Base-by-base conservation (phyloP, 2,888 invertebrate species). In the Zygaena filipendulae region DNA sequence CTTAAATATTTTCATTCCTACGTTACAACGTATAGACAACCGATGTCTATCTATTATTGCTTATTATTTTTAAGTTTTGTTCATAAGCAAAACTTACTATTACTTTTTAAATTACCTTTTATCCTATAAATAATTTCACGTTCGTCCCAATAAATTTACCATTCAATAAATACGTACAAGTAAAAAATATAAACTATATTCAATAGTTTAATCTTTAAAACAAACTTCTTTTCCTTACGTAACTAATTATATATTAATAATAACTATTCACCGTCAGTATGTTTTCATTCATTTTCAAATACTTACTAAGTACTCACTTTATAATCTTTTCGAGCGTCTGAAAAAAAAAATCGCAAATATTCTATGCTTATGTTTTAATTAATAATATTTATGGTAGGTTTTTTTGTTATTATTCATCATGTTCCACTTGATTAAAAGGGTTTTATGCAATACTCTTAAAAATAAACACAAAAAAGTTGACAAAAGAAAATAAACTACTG, bases 111-210 rank as follows among this genome's bases (percentile, higher is more conserved):
- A n/a, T n/a, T n/a, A n/a, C n/a, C n/a, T n/a, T n/a, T 72, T 62
- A 61, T 70, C 77, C 60, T 77, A 77, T 74, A 74, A 74, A 75
- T 77, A 77, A 74, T 77, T 74, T 77, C 77, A 77, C 68, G 68
- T 68, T 59, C 70, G 61, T 70, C 72, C 74, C 75, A 66, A 79
- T 77, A 77, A 79, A 70, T 72, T 79, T 77, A 77, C 72, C 75
- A 68, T 74, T 77, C 77, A 77, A 79, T 79, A 79, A 79, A 77
- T 79, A 79, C 77, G 70, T 77, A 79, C 74, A 79, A 69, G 79
- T 79, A 79, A 77, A 79, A 79, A 79, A 79, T 79, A 79, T 79
- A 79, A 79, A 79, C 79, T 79, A 79, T 79, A 75, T 79, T n/a
- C 68, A 70, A 79, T 79, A 79, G 79, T 79, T 79, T 77, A 79